phyloP scores from a whole-genome alignment of 2,113 vertebrate genomes.

The Columba livia region DNA sequence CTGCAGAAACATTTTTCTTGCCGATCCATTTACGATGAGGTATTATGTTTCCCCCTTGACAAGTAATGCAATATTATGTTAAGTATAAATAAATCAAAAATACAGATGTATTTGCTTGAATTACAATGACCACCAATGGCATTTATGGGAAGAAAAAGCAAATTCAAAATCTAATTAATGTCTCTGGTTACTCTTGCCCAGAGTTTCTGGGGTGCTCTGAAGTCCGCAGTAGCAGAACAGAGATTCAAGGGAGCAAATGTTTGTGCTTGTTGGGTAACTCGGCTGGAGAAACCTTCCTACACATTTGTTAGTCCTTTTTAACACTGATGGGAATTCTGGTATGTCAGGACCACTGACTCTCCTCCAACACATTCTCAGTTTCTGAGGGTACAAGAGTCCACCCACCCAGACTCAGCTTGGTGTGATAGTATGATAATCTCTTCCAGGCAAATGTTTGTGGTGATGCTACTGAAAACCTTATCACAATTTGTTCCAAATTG shows the following conservation, averaged over 20 bases:
- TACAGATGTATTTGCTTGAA: slow-evolving; percentile 25
- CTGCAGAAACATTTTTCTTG: slow-evolving; percentile 63
- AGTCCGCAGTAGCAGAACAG: not conserved
- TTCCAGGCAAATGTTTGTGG: not conserved
- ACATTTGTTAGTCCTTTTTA: not conserved
- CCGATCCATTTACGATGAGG: slow-evolving; percentile 51
- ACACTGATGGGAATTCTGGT: not conserved
- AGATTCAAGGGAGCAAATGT: not conserved
- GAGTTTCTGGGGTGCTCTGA: not conserved
- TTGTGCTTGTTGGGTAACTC: not conserved
- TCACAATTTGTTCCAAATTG: not conserved
- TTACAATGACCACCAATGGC: slow-evolving; percentile 30
- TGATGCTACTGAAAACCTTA: not conserved
- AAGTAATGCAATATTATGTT: slow-evolving; percentile 57
- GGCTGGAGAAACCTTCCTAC: not conserved
- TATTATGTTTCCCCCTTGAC: slow-evolving; percentile 61
- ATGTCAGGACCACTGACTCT: not conserved
- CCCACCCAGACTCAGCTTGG: not conserved
- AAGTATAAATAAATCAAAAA: slow-evolving; percentile 65
- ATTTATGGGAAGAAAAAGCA: slow-evolving; percentile 27
- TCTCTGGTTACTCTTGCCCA: not conserved
- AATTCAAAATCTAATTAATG: slow-evolving; percentile 18
- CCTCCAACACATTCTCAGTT: not conserved
- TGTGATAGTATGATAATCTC: not conserved
- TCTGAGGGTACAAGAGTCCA: not conserved